Base-by-base conservation (phyloP, 1,140 invertebrate genomes). In the Pseudomyrmex cubaensis region DNA sequence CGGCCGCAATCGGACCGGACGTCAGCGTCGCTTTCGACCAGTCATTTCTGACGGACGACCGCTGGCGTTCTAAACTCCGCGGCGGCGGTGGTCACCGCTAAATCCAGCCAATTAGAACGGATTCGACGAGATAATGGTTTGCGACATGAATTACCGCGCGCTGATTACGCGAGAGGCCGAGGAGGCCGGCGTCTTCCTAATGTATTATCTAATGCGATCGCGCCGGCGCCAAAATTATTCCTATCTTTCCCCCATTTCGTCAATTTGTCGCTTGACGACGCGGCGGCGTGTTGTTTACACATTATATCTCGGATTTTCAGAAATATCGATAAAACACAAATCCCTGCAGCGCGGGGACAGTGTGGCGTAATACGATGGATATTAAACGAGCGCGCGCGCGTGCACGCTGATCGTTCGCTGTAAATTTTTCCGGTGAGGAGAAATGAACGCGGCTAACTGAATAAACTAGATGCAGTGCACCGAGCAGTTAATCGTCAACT, bases 71-170 rank as follows among this genome's bases (percentile, higher is more conserved):
- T 83, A 83, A 87, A 87, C 85, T 73, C 78, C 46, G 69, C 63
- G 64, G 22, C 7, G 20, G 35, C 35, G 35, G 35, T 35, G 35
- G 35, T 44, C 10, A 35, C 66, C 46, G 46, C 85, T 59, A 61
- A 83, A 86, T 61, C 44, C 80, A 50, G 70, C 85, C 80, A 87
- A 87, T 87, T 87, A 78, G 64, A 76, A 86, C 73, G 59, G 67
- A 86, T 87, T 86, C 54, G 67, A 52, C 22, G 78, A 35, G 35
- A 77, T 83, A 77, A 86, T 69, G 82, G 61, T 46, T 35, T 25
- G 17, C 25, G 85, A 83, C 86, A 25, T 56, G 78, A 83, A 83
- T 61, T 76, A 67, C 50, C 13, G 50, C 15, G 35, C 35, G 12
- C 10, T 67, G 54, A 35, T 35, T 5, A 35, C 74, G n/a, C 66